Percentiles rank a stretch among this genome's conserved stretches.
phyloP scores from a whole-genome alignment of 2,797 vertebrate genomes.

The Brachymystax lenok region DNA sequence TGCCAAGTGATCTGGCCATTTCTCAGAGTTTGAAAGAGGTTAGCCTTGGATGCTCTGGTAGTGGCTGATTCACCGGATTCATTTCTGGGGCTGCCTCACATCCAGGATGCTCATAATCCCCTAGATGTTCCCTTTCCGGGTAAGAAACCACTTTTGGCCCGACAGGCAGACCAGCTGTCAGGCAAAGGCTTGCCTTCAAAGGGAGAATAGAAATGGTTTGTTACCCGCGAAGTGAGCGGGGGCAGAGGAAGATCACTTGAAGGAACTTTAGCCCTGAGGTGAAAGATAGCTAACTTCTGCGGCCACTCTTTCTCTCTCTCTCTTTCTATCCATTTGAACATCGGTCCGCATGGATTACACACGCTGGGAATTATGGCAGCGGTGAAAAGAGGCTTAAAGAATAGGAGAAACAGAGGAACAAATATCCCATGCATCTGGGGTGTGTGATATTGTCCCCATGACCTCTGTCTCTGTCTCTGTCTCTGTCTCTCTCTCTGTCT shows the following conservation, averaged over 20 bases:
- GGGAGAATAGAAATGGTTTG: conserved; percentile 2
- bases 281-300: conserved; percentile 16
- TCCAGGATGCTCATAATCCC: conserved; percentile 14
- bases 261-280: conserved; percentile 40
- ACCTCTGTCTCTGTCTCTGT: conserved; percentile 44
- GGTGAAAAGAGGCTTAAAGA: neutral
- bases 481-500: neutral
- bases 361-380: conserved; percentile 23
- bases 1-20: neutral
- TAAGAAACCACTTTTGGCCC: conserved; percentile 23
- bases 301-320: neutral
- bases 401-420: neutral
- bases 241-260: conserved; percentile 14
- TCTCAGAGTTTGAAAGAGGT: neutral
- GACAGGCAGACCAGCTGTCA: neutral
- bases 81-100: conserved; percentile 9
- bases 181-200: conserved; percentile 3
- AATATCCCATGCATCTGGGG: neutral
- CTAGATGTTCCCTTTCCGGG: conserved; percentile 24
- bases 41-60: conserved; percentile 10
- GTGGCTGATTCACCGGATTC: conserved; percentile 7
- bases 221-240: neutral
- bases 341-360: conserved; percentile 50
- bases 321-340: conserved; percentile 29
- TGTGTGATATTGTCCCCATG: conserved; percentile 26